A percentile compares a stretch with the other conserved stretches of the same genome.
Conservation (phyloP, 2,113 vertebrate species). For the Melanotaenia duboulayi region DNA sequence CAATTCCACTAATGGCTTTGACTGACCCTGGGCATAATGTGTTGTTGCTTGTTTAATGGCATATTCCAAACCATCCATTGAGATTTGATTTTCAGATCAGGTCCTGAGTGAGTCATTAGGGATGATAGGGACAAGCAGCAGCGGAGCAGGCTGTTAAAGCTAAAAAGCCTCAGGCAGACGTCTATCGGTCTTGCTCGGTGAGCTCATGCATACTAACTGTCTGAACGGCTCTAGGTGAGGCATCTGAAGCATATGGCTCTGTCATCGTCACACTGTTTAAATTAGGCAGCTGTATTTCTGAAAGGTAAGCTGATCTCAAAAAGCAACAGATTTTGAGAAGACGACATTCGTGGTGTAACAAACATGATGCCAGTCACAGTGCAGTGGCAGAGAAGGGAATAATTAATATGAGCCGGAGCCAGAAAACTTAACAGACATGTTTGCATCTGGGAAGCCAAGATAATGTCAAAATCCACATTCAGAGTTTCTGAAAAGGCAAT, state of each 20-base stretch:
- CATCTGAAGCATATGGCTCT: slow-evolving; percentile 62
- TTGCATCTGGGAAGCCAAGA: too few relatives aligned
- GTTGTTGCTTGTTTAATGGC: slow-evolving; percentile 70
- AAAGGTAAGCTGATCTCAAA: slow-evolving; percentile 21
- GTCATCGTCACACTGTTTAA: slow-evolving; percentile 38
- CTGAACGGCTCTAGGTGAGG: slow-evolving; percentile 44
- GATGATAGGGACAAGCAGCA: slow-evolving; percentile 59
- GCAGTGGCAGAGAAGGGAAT: background rate
- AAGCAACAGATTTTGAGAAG: slow-evolving; percentile 26
- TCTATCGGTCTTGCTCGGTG: slow-evolving; percentile 58
- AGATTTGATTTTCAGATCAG: slow-evolving; percentile 71
- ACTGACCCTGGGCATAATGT: slow-evolving; percentile 72
- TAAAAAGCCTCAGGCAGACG: slow-evolving; percentile 55
- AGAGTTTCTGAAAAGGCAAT: too few relatives aligned
- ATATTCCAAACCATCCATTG: slow-evolving; percentile 61
- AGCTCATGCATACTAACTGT: slow-evolving; percentile 68
- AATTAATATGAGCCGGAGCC: background rate
- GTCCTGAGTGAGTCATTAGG: slow-evolving; percentile 71
- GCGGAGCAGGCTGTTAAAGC: slow-evolving; percentile 64
- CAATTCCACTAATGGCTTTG: slow-evolving; percentile 75
- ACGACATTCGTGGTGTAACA: background rate
- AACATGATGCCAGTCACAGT: background rate
- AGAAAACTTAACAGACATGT: background rate
- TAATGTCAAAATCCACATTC: too few relatives aligned
- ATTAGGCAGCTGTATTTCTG: slow-evolving; percentile 27